Evolutionary conservation across 2,113 vertebrate genomes (phyloP).

Genomic region (Callionymus lyra): DNA sequence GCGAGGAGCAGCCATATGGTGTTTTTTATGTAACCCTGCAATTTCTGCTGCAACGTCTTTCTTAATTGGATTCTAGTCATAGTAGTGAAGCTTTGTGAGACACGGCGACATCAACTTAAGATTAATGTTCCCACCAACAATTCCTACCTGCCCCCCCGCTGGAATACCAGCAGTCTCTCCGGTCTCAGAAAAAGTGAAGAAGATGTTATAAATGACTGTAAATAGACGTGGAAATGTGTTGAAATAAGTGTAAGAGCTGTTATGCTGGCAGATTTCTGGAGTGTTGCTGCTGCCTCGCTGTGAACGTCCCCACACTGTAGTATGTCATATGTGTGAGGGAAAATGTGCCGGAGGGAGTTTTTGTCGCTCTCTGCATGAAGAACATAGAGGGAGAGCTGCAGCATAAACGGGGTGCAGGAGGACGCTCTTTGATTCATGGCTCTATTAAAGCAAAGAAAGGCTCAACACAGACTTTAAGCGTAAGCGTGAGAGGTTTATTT

Average conservation of each 20-base stretch:
- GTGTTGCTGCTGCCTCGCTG: slow-evolving; percentile 10
- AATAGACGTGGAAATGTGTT: no score
- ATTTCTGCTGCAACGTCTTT: slow-evolving; percentile 17
- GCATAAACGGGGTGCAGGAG: slow-evolving; percentile 1
- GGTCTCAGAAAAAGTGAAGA: no score
- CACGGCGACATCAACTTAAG: slow-evolving; percentile 20
- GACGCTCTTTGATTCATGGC: slow-evolving; percentile 14
- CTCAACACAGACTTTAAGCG: no score
- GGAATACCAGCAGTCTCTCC: no score
- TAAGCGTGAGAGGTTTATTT: no score
- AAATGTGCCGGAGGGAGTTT: slow-evolving; percentile 11
- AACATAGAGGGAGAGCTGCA: slow-evolving; percentile 7
- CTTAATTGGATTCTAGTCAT: slow-evolving; percentile 9
- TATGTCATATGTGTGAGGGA: slow-evolving; percentile 9
- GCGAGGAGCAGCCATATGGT: slow-evolving; percentile 2
- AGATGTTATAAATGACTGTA: no score
- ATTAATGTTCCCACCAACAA: slow-evolving; percentile 2
- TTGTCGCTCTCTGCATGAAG: no score
- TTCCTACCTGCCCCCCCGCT: no score
- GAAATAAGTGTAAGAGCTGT: no score
- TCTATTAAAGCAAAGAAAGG: background rate
- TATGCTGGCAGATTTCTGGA: background rate
- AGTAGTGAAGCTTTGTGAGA: background rate
- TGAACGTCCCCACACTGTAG: slow-evolving; percentile 6
- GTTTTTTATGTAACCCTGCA: slow-evolving; percentile 26